phyloP scores from a whole-genome alignment of 2,113 vertebrate species.

The Cercopithecus mona region DNA sequence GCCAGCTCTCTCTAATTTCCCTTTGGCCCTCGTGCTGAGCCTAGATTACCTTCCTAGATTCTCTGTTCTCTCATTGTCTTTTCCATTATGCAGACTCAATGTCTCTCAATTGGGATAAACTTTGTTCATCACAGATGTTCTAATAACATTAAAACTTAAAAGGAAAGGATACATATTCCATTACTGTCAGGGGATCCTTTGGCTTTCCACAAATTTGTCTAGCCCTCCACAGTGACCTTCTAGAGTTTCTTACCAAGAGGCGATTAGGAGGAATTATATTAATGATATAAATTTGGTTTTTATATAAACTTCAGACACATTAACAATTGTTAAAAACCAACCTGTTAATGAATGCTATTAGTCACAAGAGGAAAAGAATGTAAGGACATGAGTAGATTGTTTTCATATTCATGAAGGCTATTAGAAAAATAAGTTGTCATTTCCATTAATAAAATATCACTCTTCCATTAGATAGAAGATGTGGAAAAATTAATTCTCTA shows the following conservation, averaged over 20 bases:
- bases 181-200: neutral
- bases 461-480: neutral
- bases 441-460: neutral
- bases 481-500: neutral
- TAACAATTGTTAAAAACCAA: conserved; percentile 31
- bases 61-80: neutral
- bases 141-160: neutral
- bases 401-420: neutral
- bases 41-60: neutral
- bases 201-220: neutral
- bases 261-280: neutral
- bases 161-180: neutral
- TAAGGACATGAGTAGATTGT: neutral
- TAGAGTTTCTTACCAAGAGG: neutral
- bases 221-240: neutral
- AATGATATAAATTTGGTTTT: conserved; percentile 55
- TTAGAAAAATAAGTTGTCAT: neutral
- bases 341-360: conserved; percentile 34
- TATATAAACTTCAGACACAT: neutral
- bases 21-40: neutral
- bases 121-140: neutral
- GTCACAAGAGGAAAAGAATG: neutral
- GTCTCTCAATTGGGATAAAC: neutral
- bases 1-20: neutral
- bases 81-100: neutral